Conservation (phyloP, 2,113 vertebrate species). For the Elachura formosa region DNA sequence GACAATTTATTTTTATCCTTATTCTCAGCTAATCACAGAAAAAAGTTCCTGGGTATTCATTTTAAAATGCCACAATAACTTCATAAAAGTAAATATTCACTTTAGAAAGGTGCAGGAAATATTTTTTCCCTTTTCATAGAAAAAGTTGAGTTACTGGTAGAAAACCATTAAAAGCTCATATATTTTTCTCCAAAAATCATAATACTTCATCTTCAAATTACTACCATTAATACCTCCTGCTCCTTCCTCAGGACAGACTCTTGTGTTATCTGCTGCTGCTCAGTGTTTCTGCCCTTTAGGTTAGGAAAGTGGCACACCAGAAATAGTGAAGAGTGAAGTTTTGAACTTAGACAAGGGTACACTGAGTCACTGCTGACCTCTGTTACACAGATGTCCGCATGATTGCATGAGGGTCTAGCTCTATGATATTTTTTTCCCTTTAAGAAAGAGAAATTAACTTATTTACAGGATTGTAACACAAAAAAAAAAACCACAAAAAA, state of each 20-base stretch:
- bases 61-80: not conserved
- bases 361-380: not conserved
- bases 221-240: accelerated
- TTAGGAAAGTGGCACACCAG: not conserved
- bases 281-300: not conserved
- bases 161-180: not conserved
- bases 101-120: not conserved
- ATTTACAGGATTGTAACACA: not conserved
- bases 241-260: not conserved
- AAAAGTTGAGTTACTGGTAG: not conserved
- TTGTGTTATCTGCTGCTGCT: not conserved
- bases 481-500: not conserved
- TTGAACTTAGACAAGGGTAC: not conserved
- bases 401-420: not conserved
- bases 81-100: not conserved
- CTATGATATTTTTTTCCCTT: not conserved
- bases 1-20: not conserved
- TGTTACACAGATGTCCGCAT: not conserved
- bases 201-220: not conserved
- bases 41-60: not conserved
- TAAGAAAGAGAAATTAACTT: not conserved
- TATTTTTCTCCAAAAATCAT: not conserved
- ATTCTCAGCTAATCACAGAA: not conserved
- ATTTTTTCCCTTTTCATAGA: not conserved
- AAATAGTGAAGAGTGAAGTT: not conserved